Conservation (phyloP, 2,888 invertebrate genomes). For the Sthenelais limicola region DNA sequence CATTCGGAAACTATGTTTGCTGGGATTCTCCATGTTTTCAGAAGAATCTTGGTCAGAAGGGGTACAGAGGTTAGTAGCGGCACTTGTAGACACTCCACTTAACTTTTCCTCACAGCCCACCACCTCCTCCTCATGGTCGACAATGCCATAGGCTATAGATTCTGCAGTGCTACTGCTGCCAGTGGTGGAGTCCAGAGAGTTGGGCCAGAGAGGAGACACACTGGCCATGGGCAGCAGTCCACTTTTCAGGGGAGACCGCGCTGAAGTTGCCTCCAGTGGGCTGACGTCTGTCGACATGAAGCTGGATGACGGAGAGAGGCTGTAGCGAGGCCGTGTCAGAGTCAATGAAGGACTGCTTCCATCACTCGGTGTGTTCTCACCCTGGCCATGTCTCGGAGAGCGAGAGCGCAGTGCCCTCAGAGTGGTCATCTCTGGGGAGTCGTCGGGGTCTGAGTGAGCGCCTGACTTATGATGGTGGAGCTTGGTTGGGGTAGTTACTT, state of each 20-base stretch:
- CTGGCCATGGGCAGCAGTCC: neutral
- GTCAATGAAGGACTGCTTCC: neutral
- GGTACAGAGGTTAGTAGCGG: no score
- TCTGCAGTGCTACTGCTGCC: no score
- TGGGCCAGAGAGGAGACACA: conserved; percentile 14
- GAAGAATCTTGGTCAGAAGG: neutral
- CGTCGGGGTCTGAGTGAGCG: neutral
- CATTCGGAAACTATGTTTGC: neutral
- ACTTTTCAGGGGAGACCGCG: conserved; percentile 22
- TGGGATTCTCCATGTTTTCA: conserved; percentile 12
- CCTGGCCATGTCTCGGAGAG: neutral
- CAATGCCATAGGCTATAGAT: no score
- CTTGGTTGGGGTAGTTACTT: neutral
- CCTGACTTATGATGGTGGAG: neutral
- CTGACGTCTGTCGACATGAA: neutral
- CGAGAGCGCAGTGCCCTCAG: conserved; percentile 3
- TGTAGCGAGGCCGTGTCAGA: neutral
- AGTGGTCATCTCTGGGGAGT: neutral
- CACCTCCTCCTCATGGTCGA: no score
- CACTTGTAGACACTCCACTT: neutral
- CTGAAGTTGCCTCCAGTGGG: conserved; percentile 14
- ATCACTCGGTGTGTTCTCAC: neutral
- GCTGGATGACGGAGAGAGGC: conserved; percentile 18
- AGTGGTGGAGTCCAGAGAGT: neutral
- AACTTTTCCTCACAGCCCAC: no score